phyloP scores from a whole-genome alignment of 1,140 invertebrate species.

The Pogonomyrmex californicus region DNA sequence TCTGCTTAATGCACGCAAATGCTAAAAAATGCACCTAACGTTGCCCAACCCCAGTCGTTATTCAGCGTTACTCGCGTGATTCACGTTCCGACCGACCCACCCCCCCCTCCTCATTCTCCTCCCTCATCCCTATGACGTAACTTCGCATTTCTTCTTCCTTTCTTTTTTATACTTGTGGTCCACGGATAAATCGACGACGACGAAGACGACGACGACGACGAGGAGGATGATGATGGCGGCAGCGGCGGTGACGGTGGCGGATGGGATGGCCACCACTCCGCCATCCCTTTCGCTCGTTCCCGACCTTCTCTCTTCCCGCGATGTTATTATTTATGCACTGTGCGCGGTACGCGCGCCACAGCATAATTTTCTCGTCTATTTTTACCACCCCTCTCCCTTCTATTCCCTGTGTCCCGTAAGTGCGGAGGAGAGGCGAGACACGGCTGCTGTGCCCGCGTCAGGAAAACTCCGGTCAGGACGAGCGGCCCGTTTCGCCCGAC shows the following conservation, averaged over 20 bases:
- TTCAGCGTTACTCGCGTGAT: slow-evolving; percentile 64
- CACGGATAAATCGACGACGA: slow-evolving; percentile 56
- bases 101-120: background rate
- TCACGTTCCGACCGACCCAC: slow-evolving; percentile 20
- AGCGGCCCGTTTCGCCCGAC: slow-evolving; percentile 41
- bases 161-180: slow-evolving; percentile 2
- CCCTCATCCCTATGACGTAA: slow-evolving; percentile 4
- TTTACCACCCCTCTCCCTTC: background rate
- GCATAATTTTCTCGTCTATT: slow-evolving; percentile 63
- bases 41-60: slow-evolving; percentile 54
- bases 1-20: slow-evolving; percentile 64
- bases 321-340: slow-evolving; percentile 57
- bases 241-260: background rate
- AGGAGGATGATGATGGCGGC: background rate
- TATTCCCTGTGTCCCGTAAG: background rate
- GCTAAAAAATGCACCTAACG: slow-evolving; percentile 65
- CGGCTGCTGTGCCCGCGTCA: slow-evolving; percentile 23
- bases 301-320: background rate
- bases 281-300: background rate
- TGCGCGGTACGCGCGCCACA: slow-evolving; percentile 28
- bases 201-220: background rate
- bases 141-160: slow-evolving; percentile 1
- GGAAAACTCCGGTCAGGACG: slow-evolving; percentile 51
- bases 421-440: slow-evolving; percentile 26
- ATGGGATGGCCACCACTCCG: background rate